Conservation (phyloP, 2,888 invertebrate genomes). For the Ectemnius continuus region DNA sequence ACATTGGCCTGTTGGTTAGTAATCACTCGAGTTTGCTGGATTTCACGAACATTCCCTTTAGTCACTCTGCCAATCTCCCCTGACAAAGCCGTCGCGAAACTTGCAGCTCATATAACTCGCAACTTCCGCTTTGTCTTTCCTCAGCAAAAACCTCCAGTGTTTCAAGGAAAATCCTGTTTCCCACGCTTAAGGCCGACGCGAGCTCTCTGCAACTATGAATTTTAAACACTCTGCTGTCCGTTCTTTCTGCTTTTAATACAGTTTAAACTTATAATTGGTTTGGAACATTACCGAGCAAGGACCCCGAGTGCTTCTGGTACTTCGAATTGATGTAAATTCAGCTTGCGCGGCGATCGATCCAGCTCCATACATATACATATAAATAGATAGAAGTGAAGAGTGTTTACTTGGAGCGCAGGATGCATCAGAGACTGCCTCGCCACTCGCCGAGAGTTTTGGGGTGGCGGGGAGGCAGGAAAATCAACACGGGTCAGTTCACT, state of each 20-base stretch:
- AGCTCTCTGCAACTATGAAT: conserved; percentile 15
- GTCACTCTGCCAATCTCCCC: background rate
- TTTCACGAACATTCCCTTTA: conserved; percentile 13
- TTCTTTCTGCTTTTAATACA: conserved; percentile 15
- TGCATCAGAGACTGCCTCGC: too few relatives aligned
- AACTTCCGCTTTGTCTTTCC: background rate
- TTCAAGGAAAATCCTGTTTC: too few relatives aligned
- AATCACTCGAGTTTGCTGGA: conserved; percentile 4
- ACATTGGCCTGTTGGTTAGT: conserved; percentile 83
- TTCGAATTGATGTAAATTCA: too few relatives aligned
- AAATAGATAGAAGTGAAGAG: too few relatives aligned
- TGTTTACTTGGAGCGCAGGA: too few relatives aligned
- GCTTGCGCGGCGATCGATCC: too few relatives aligned
- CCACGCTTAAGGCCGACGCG: too few relatives aligned
- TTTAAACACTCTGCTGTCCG: background rate
- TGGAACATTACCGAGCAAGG: background rate
- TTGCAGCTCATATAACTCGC: background rate
- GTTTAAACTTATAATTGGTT: conserved; percentile 27
- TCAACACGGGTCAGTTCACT: background rate
- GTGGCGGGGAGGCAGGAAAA: too few relatives aligned
- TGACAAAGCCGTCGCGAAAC: background rate
- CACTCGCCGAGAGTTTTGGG: too few relatives aligned
- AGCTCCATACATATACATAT: too few relatives aligned
- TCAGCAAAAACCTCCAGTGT: too few relatives aligned
- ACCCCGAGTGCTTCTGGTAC: too few relatives aligned